phyloP scores from a whole-genome alignment of 1,140 invertebrate species.

The Drosophila nigromelanica region DNA sequence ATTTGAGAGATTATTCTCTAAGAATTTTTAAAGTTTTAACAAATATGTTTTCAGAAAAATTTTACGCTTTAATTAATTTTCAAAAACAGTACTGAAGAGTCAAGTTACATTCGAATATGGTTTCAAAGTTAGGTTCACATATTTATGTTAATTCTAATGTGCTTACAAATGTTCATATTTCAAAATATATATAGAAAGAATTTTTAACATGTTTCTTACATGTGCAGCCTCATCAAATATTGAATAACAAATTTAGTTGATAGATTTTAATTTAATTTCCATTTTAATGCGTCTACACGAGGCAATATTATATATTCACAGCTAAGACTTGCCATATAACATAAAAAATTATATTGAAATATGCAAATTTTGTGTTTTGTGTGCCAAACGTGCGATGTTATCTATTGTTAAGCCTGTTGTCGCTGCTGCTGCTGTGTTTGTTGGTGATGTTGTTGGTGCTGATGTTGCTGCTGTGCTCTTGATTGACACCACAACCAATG shows the following conservation, averaged over 20 bases:
- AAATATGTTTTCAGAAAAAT: too few species aligned
- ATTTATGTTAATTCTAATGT: too few species aligned
- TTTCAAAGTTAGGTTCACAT: too few species aligned
- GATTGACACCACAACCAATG: conserved; percentile 34
- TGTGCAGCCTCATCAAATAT: neutral
- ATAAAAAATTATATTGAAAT: conserved; percentile 8
- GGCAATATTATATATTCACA: neutral
- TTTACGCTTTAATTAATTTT: too few species aligned
- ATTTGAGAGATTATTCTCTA: too few species aligned
- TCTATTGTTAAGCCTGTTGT: neutral
- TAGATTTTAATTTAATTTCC: neutral
- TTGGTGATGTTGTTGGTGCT: neutral
- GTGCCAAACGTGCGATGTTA: conserved; percentile 11
- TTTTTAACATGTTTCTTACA: neutral
- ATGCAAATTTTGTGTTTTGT: conserved; percentile 34
- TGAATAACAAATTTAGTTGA: neutral
- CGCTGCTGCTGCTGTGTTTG: conserved; percentile 2
- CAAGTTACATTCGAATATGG: too few species aligned
- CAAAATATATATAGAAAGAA: neutral
- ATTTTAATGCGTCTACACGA: neutral
- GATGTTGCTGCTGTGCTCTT: conserved; percentile 15
- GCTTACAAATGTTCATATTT: too few species aligned
- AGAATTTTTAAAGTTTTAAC: too few species aligned
- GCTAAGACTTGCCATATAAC: neutral
- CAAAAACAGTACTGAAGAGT: too few species aligned